These are phyloP conservation scores for Catharus minimus DNA, from an alignment of 2,113 vertebrate species.

Conservation along the genomic window DNA sequence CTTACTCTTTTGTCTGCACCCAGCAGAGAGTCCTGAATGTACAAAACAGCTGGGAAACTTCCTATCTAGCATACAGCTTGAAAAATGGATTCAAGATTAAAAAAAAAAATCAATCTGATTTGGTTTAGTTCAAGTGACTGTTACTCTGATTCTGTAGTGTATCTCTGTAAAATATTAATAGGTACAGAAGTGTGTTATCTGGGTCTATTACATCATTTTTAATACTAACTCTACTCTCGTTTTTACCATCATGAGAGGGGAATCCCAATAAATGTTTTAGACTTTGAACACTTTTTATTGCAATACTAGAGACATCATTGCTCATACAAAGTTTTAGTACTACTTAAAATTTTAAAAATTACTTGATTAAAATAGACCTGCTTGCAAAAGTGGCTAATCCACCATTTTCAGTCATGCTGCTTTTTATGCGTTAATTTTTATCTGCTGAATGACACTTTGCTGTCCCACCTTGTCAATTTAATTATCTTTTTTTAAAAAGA, in stretches of 20 bases:
- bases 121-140: not conserved
- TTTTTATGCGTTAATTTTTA: not conserved
- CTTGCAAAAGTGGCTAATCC: not conserved
- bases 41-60: slow-evolving; percentile 78
- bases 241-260: not conserved
- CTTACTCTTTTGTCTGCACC: slow-evolving; percentile 72
- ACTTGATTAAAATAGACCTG: not conserved
- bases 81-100: not conserved
- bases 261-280: not conserved
- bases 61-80: not conserved
- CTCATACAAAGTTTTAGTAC: not conserved
- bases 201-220: not conserved
- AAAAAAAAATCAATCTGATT: not conserved
- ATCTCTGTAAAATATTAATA: not conserved
- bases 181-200: not conserved
- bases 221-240: not conserved
- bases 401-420: not conserved
- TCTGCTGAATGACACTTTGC: not conserved
- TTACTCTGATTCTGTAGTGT: not conserved
- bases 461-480: not conserved
- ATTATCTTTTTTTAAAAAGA: not conserved
- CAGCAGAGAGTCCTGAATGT: slow-evolving; percentile 76
- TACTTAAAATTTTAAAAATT: not conserved
- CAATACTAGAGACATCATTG: not conserved
- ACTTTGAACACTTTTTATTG: not conserved